Evolutionary conservation across 2,797 vertebrate genomes (phyloP), one percentile per base, ranked within the genome.

Genomic region (Falco concolor): DNA sequence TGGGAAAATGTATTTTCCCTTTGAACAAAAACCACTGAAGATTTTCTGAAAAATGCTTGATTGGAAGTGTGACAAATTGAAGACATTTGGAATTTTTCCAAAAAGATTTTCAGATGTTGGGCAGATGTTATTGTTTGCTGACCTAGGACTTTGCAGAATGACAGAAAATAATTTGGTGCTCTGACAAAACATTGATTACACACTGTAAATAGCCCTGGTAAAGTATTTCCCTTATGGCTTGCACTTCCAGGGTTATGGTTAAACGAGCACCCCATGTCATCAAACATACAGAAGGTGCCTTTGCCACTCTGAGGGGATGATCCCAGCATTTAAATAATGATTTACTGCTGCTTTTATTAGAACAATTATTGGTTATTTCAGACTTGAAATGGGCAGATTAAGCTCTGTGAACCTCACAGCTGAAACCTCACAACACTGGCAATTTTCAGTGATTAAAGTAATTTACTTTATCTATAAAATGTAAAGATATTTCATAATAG

Each of bases 291-390:
- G 89, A 84, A 93, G 88, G 95, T 96, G 92, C 87, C 93, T 95
- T 94, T 96, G 84, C 88, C 91, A 96, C 91, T 97, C 84, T 40
- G 74, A 97, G 96, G 92, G 93, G 88, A 95, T 93, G 93, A 97
- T 95, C 95, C 95, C 47, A 90, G 88, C 91, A 91, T 97, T 97
- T 97, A 96, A 97, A 97, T 97, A 96, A 97, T 95, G 96, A 97
- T 97, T 97, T 97, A 95, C 94, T 96, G 92, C 80, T 94, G 95
- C 96, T 97, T 97, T 97, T 97, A 97, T 97, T 97, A 96, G 96
- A 97, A 97, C 96, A 97, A 97, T 97, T 97, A 97, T 97, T 97
- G 96, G 97, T 97, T 97, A 97, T 97, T 97, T 96, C 94, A 93
- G 89, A 89, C 93, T 90, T 88, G 89, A 95, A 94, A 94, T 94